These are phyloP conservation scores for Neoitamus cyanurus DNA, from an alignment of 2,888 invertebrate genomes.

Conservation along the genomic window DNA sequence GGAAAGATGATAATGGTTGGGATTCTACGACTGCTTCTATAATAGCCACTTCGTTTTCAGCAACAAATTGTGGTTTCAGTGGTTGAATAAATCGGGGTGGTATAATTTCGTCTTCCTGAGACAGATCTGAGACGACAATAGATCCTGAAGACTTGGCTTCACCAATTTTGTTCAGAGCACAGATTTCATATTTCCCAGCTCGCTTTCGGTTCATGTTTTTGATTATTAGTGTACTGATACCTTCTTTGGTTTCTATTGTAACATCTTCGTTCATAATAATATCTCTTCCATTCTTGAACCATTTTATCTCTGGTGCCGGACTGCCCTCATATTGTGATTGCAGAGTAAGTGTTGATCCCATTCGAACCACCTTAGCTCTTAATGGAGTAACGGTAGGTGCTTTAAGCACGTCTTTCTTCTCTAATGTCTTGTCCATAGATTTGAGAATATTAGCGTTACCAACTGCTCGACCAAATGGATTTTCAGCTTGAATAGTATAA, in stretches of 20 bases:
- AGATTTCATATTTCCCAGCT: constrained; percentile 88
- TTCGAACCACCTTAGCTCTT: constrained; percentile 77
- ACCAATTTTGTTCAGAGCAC: constrained; percentile 80
- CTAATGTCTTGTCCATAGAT: constrained; percentile 63
- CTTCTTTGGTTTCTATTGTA: constrained; percentile 70
- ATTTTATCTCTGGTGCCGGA: constrained; percentile 80
- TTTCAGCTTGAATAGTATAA: constrained; percentile 77
- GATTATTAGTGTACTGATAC: constrained; percentile 74
- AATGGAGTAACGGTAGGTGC: constrained; percentile 85
- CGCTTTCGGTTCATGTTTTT: constrained; percentile 78
- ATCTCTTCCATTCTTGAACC: constrained; percentile 86
- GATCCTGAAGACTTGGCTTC: constrained; percentile 85
- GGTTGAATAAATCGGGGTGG: constrained; percentile 81
- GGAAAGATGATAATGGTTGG: constrained; percentile 83
- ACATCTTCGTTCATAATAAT: constrained; percentile 74
- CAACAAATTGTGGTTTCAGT: constrained; percentile 76
- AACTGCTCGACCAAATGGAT: constrained; percentile 78
- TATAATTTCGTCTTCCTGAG: constrained; percentile 71
- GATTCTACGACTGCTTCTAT: constrained; percentile 83
- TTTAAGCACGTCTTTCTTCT: constrained; percentile 65
- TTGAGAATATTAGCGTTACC: constrained; percentile 78
- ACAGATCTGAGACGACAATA: constrained; percentile 75
- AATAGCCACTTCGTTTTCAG: constrained; percentile 80
- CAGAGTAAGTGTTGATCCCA: constrained; percentile 76
- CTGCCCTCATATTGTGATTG: constrained; percentile 79